Evolutionary conservation across 2,888 invertebrate genomes (phyloP), one percentile per base, ranked within the genome.

Genomic region (Epinotia nisella): DNA sequence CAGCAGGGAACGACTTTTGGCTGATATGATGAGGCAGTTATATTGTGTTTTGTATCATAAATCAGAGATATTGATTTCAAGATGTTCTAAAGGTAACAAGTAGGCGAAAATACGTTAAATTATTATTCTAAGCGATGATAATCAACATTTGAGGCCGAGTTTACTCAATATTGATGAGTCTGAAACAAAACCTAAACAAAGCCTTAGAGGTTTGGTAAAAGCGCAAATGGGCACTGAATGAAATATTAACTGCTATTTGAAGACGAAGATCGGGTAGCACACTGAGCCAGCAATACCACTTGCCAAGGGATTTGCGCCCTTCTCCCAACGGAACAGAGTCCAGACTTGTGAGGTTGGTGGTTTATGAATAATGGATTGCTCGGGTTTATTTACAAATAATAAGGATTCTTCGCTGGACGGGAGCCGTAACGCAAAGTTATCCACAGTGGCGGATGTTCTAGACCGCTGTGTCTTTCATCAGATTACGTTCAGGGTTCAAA

Each of bases 321-420:
- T 71, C 61, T 67, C 13, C 13, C 55, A 53, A 49, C n/a, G 56
- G 3, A 10, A 29, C 13, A 51, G 15, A 49, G 56, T 19, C 45
- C n/a, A 53, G 2, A 5, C 17, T n/a, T 0, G 41, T 24, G 15
- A 56, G 17, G n/a, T 19, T 35, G 39, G 35, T 51, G 53, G 17
- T 72, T 53, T 59, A 73, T 73, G 69, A 73, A 73, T 73, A 73
- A 73, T 73, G 73, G 64, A 73, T 73, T 7, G 62, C 45, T 53
- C n/a, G 62, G 73, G 73, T 73, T 73, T 73, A 73, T 73, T 73
- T 73, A 73, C 73, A 73, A 73, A 69, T 73, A 73, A 69, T 53
- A 69, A 73, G 64, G 51, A 64, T 72, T 68, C 62, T 59, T 55
- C 61, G 55, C 24, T 13, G 45, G 49, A 64, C 64, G 29, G 24